Evolutionary conservation across 2,113 vertebrate genomes (phyloP).

Genomic region (Cacatua alba): DNA sequence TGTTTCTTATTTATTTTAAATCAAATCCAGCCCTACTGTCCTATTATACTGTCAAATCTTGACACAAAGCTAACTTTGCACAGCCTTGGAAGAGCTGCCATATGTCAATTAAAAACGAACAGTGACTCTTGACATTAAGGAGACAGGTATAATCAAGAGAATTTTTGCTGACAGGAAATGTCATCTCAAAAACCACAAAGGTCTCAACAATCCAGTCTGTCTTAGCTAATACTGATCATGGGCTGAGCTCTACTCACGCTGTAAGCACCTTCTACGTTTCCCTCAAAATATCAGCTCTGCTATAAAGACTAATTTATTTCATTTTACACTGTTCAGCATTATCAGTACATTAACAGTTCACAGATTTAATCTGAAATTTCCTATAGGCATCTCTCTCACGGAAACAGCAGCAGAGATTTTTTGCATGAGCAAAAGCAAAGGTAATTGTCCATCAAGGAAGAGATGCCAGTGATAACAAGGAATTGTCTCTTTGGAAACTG

Average conservation of each 20-base stretch:
- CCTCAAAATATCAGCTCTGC: background rate
- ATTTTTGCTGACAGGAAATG: background rate
- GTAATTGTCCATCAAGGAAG: background rate
- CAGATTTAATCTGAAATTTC: background rate
- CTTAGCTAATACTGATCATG: background rate
- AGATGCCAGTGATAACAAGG: background rate
- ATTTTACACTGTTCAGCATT: background rate
- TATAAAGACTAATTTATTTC: background rate
- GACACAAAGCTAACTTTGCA: background rate
- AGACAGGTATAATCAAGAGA: background rate
- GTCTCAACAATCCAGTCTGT: background rate
- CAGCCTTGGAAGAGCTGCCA: background rate
- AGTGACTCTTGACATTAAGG: background rate
- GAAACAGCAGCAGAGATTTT: background rate
- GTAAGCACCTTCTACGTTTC: background rate
- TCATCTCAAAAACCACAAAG: background rate
- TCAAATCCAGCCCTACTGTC: background rate
- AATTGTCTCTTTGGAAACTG: background rate
- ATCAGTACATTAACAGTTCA: background rate
- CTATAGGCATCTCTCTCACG: background rate
- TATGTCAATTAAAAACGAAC: constrained; percentile 17
- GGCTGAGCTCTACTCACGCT: background rate
- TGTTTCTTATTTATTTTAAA: background rate
- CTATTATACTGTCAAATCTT: background rate
- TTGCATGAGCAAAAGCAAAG: background rate